Conservation (phyloP, 2,113 vertebrate species). For the Cyprinus carpio region DNA sequence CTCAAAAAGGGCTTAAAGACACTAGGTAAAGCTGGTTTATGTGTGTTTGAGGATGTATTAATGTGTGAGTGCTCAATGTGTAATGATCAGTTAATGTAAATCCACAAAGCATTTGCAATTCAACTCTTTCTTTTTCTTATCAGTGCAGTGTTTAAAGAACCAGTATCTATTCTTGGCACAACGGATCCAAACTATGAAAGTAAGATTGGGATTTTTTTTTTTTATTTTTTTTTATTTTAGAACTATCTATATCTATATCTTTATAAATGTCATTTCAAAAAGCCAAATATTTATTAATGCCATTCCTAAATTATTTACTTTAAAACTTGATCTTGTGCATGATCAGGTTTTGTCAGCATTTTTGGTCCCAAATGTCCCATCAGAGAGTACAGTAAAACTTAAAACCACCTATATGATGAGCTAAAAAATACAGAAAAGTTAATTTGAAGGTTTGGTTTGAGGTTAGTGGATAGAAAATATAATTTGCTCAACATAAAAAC, state of each 20-base stretch:
- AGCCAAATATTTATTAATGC: neutral
- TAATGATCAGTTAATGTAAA: neutral
- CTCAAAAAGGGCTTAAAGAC: conserved; percentile 64
- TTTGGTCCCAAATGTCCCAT: neutral
- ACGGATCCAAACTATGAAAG: conserved; percentile 66
- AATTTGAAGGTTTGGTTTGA: neutral
- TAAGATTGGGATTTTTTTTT: conserved; percentile 39
- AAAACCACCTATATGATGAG: neutral
- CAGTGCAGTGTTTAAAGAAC: conserved; percentile 68
- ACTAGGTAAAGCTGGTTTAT: conserved; percentile 60
- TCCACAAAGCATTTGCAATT: neutral
- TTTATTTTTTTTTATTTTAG: neutral
- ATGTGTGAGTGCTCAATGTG: neutral
- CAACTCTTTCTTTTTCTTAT: neutral
- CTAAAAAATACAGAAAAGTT: neutral
- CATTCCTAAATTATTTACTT: neutral
- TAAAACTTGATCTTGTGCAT: neutral
- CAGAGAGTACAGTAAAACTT: neutral
- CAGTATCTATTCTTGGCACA: conserved; percentile 65
- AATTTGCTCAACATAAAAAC: neutral
- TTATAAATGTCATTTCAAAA: neutral
- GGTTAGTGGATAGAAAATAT: neutral
- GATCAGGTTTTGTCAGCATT: neutral
- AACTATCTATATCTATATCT: neutral
- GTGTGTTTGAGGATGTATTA: conserved; percentile 7